Base-by-base conservation (phyloP, 2,113 vertebrate species). In the Chaenogobius annularis region DNA sequence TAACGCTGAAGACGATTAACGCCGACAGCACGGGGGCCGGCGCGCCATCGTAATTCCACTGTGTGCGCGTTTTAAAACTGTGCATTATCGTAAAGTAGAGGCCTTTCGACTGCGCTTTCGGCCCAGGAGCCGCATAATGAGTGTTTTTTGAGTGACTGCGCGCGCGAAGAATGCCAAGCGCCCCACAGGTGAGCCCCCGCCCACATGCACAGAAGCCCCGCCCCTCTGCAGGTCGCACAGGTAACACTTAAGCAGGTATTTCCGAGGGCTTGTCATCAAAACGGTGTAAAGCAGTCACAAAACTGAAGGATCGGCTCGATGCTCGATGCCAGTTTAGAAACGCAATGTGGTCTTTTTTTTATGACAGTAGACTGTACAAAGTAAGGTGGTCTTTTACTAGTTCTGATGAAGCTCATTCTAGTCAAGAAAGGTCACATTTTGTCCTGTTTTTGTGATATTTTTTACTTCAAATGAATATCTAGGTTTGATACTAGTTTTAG, bases 41-140 rank as follows among this genome's bases (percentile, higher is more conserved):
- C 26, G 15, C 13, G 3, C 23, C 26, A 17, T 35, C 17, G 17
- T 61, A 14, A 61, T 37, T 14, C 22, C 56, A 31, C 26, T 31
- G 26, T 31, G 3, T 6, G 6, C 15, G 59, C 5, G 47, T 17
- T 31, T 31, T 19, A 8, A 63, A 63, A 63, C 35, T 40, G 61
- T 40, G 5, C 35, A 63, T 61, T 63, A 43, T 19, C 43, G 61
- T 63, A 63, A 63, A 63, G 61, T 63, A 63, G 35, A 63, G 61
- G 61, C 35, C 31, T 62, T 1, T 37, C 7, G 14, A 19, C 26
- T 13, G 56, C 56, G 7, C 20, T 59, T 59, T 26, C 31, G 31
- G 31, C 0, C 8, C 35, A 43, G 61, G 61, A 63, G 61, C 61
- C 61, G n/a, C 3, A 40, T 63, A 63, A 63, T 63, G 5, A 63